These are phyloP conservation scores for Amphiduros pacificus DNA, from an alignment of 2,888 invertebrate genomes.

Conservation along the genomic window DNA sequence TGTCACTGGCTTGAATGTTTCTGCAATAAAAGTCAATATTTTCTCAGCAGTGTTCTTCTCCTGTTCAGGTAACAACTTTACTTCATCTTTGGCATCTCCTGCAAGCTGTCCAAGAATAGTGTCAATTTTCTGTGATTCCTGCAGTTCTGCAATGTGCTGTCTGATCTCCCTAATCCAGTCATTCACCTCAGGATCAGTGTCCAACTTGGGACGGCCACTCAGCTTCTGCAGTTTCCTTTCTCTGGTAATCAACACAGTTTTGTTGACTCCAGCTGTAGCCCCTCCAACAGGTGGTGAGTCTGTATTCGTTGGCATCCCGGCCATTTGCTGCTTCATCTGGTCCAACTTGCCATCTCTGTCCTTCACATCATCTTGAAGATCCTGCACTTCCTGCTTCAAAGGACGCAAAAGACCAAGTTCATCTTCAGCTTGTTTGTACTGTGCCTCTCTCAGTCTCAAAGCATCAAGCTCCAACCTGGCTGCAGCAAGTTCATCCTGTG, in stretches of 20 bases:
- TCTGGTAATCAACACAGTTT: slow-evolving; percentile 1
- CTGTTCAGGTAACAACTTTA: neutral
- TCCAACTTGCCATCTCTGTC: no score
- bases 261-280: no score
- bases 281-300: no score
- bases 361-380: no score
- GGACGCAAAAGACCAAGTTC: no score
- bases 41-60: neutral
- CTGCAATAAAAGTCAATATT: neutral
- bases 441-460: no score
- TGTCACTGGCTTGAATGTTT: neutral
- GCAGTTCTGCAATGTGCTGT: neutral
- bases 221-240: neutral
- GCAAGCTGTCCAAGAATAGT: neutral
- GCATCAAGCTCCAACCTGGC: no score
- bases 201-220: neutral
- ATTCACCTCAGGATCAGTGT: neutral
- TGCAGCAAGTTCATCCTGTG: no score
- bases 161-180: neutral
- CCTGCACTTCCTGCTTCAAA: no score
- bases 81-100: neutral
- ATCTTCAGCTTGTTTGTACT: no score
- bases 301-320: no score
- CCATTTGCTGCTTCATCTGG: no score
- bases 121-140: neutral